Conservation (phyloP, 1,140 invertebrate genomes). For the Euwallacea similis region DNA sequence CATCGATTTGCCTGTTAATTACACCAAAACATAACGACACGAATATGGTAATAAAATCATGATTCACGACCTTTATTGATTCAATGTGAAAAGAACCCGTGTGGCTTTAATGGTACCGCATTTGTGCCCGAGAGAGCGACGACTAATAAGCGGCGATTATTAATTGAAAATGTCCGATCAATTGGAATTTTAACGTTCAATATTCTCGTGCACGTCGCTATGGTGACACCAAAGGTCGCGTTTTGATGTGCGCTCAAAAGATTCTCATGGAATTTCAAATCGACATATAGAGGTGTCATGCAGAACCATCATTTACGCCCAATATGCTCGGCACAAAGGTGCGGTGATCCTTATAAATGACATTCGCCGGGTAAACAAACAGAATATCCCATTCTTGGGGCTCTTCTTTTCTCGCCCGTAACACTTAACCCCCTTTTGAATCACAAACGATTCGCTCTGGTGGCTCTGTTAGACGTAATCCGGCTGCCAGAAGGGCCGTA, state of each 20-base stretch:
- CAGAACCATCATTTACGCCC: conserved; percentile 25
- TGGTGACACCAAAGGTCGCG: too few species aligned
- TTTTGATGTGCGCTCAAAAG: neutral
- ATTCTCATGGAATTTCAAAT: conserved; percentile 1
- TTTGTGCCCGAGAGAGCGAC: too few species aligned
- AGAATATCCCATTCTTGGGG: conserved; percentile 20
- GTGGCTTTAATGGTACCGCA: neutral
- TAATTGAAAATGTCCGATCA: too few species aligned
- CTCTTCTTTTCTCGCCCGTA: conserved; percentile 9
- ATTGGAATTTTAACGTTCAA: too few species aligned
- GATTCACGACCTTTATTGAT: conserved; percentile 8
- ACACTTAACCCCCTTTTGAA: conserved; percentile 25
- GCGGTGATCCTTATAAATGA: conserved; percentile 27
- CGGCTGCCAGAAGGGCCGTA: conserved; percentile 15
- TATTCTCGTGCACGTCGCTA: too few species aligned
- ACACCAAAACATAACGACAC: conserved; percentile 12
- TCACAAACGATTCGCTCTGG: conserved; percentile 25
- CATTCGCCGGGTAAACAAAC: conserved; percentile 25
- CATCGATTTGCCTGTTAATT: conserved; percentile 4
- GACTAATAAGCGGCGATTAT: too few species aligned
- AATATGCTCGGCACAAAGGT: conserved; percentile 19
- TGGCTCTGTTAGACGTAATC: conserved; percentile 24
- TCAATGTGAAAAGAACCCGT: neutral
- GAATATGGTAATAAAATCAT: conserved; percentile 9
- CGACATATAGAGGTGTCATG: neutral